A percentile compares a stretch with the other conserved stretches of the same genome.
Evolutionary conservation across 2,797 vertebrate species (phyloP).

Genomic region (Denticeps clupeoides): DNA sequence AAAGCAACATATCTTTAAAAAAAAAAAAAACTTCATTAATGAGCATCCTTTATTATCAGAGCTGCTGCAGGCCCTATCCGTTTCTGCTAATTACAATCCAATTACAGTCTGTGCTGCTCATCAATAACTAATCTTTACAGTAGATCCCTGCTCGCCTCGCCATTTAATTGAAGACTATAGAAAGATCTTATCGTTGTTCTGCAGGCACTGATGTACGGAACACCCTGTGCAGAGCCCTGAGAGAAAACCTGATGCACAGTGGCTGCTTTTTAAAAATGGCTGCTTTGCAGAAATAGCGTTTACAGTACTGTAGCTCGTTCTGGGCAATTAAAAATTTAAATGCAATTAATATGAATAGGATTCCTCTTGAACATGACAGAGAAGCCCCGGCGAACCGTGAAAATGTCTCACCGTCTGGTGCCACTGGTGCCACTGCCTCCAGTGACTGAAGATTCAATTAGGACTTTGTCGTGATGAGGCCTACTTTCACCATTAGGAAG

Average conservation of each 20-base stretch:
- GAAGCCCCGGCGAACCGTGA: neutral
- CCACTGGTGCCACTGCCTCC: neutral
- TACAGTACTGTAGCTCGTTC: no score
- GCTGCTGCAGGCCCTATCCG: constrained; percentile 4
- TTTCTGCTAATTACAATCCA: constrained; percentile 19
- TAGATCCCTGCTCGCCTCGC: neutral
- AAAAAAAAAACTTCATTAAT: constrained; percentile 20
- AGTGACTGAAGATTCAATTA: constrained; percentile 10
- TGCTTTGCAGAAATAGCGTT: no score
- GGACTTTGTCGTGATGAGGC: constrained; percentile 11
- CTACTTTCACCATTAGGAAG: constrained; percentile 19
- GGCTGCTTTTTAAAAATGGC: no score
- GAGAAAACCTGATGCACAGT: no score
- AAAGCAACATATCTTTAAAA: no score
- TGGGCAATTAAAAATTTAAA: neutral
- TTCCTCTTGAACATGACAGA: no score
- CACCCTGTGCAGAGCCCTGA: no score
- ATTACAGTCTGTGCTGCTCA: constrained; percentile 19
- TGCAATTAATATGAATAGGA: neutral
- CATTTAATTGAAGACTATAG: neutral
- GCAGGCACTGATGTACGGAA: no score
- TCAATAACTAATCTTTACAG: constrained; percentile 13
- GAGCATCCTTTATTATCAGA: constrained; percentile 10
- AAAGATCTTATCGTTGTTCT: no score
- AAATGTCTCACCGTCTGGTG: neutral